phyloP scores from a whole-genome alignment of 2,113 vertebrate species.

The Corythornis cristatus region DNA sequence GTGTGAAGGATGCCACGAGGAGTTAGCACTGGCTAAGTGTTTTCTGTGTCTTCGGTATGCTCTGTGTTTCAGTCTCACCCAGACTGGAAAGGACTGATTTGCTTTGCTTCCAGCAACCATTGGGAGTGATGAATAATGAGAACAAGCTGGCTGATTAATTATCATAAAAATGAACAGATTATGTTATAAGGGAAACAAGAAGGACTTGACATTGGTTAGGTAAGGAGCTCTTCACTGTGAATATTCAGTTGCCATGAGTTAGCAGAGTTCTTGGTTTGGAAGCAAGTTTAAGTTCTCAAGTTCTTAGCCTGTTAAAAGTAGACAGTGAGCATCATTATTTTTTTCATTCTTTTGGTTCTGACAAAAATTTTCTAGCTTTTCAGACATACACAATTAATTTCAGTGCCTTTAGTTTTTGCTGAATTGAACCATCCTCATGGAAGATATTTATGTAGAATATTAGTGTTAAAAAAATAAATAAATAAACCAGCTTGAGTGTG shows the following conservation, averaged over 20 bases:
- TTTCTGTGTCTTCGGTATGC: not conserved
- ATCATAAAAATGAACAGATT: not conserved
- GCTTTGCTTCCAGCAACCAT: slow-evolving; percentile 4
- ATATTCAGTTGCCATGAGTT: not conserved
- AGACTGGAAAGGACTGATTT: not conserved
- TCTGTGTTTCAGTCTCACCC: not conserved
- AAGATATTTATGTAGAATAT: not conserved
- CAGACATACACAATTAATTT: not conserved
- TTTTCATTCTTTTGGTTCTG: not conserved
- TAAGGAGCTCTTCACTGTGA: not conserved
- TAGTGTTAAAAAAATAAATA: not conserved
- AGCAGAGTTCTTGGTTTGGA: not conserved
- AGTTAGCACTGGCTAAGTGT: not conserved
- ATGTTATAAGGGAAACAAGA: not conserved
- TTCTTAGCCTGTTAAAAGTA: not conserved
- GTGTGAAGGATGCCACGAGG: not conserved
- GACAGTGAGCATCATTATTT: not conserved
- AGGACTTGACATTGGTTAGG: not conserved
- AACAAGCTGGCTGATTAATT: not conserved
- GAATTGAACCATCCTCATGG: not conserved
- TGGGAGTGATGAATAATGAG: not conserved
- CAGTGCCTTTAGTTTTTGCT: not conserved
- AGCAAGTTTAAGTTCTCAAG: not conserved
- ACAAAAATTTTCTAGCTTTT: not conserved
- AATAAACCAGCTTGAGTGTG: too few relatives aligned